phyloP scores from a whole-genome alignment of 2,113 vertebrate species.

The Pyxicephalus adspersus region DNA sequence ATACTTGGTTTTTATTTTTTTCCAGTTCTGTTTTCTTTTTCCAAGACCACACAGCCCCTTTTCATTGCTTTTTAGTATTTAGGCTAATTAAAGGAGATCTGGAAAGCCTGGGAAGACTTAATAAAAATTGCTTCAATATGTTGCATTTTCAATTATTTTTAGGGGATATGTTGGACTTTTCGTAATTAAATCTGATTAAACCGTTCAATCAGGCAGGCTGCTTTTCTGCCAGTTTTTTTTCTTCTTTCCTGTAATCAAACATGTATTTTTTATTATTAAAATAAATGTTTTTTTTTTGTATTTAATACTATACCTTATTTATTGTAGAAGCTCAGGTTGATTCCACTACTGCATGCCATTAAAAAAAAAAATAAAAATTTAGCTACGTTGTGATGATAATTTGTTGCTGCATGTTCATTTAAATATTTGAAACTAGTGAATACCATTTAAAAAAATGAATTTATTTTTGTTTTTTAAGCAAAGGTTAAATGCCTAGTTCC shows the following conservation, averaged over 20 bases:
- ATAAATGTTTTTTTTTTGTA: neutral
- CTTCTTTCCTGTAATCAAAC: neutral
- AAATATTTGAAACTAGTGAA: too few relatives aligned
- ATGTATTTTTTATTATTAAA: constrained; percentile 4
- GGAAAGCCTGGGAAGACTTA: constrained; percentile 34
- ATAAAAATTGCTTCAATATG: constrained; percentile 51
- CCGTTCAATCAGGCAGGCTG: constrained; percentile 12
- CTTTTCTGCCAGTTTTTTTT: neutral
- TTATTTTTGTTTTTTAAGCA: too few relatives aligned
- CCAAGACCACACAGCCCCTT: constrained; percentile 10
- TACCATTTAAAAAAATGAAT: too few relatives aligned
- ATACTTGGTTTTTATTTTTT: neutral
- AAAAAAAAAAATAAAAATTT: too few relatives aligned
- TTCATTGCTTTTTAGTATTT: constrained; percentile 27
- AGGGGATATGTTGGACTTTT: constrained; percentile 31
- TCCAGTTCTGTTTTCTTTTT: neutral
- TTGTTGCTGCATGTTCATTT: too few relatives aligned
- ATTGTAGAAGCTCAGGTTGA: too few relatives aligned
- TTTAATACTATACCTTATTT: neutral
- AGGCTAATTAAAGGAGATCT: constrained; percentile 35
- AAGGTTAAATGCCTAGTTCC: too few relatives aligned
- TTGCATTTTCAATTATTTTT: constrained; percentile 45
- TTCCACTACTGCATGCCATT: too few relatives aligned
- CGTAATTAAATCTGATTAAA: constrained; percentile 51
- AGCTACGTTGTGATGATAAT: too few relatives aligned